These are phyloP conservation scores for Zele albiditarsus DNA, from an alignment of 2,888 invertebrate species.

Conservation along the genomic window DNA sequence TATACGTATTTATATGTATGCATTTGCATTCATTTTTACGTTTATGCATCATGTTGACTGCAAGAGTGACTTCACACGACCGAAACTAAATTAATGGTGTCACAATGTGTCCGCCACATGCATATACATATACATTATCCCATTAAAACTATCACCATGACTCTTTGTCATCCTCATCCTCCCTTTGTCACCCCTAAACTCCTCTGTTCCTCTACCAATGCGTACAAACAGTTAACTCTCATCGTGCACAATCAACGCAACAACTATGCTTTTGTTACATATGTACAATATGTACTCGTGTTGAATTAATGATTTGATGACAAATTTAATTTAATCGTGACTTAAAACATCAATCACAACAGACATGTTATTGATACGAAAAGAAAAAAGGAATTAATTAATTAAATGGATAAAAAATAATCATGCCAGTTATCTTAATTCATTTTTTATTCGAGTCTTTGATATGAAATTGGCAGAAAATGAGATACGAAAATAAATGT, in stretches of 20 bases:
- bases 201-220: not conserved
- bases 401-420: not conserved
- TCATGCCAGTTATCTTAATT: too few relatives aligned
- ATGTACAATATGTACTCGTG: not conserved
- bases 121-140: not conserved
- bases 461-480: too few relatives aligned
- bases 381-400: not conserved
- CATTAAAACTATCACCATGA: not conserved
- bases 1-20: not conserved
- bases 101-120: not conserved
- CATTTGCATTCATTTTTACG: not conserved
- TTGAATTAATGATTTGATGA: not conserved
- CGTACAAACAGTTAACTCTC: not conserved
- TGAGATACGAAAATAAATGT: too few relatives aligned
- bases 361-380: not conserved
- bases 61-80: conserved; percentile 30
- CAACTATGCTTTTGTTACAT: not conserved
- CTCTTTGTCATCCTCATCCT: not conserved
- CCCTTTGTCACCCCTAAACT: not conserved
- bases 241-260: not conserved
- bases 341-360: not conserved
- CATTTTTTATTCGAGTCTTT: too few relatives aligned
- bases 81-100: not conserved
- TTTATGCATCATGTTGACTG: not conserved
- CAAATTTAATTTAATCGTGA: not conserved